These are phyloP conservation scores for Pao palembangensis DNA, from an alignment of 2,113 vertebrate species.

Conservation along the genomic window DNA sequence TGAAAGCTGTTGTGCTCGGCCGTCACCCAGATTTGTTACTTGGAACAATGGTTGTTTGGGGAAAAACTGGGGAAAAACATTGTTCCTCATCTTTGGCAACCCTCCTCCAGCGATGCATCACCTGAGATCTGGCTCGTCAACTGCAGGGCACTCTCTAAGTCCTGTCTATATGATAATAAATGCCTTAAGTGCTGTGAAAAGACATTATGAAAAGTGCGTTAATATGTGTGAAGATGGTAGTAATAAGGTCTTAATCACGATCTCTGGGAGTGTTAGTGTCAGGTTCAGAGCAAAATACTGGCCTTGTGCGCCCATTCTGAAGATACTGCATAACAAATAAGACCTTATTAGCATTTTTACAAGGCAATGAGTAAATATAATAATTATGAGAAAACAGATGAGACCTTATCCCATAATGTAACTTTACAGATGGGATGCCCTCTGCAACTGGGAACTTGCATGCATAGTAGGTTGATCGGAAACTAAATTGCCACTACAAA, in stretches of 20 bases:
- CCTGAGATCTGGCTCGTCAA: not conserved
- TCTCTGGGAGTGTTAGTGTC: not conserved
- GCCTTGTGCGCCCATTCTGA: no score
- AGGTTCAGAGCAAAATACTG: not conserved
- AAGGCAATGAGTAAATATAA: no score
- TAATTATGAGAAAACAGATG: no score
- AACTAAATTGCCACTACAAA: no score
- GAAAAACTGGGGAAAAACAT: constrained; percentile 3
- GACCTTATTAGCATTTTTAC: no score
- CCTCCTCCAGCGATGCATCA: constrained; percentile 7
- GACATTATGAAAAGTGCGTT: not conserved
- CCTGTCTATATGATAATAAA: not conserved
- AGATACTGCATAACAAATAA: no score
- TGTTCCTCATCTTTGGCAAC: constrained; percentile 19
- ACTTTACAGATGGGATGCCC: no score
- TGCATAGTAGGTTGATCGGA: no score
- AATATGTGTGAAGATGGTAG: not conserved
- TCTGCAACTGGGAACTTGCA: no score
- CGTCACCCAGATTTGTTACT: no score
- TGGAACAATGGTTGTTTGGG: constrained; percentile 2
- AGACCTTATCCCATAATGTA: no score
- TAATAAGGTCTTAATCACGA: constrained; percentile 7
- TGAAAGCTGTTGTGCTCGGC: no score
- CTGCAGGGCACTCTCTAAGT: not conserved
- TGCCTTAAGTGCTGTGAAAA: not conserved